A percentile compares a stretch with the other conserved stretches of the same genome.
These are phyloP conservation scores for Sphaeridia pumilis DNA, from an alignment of 2,888 invertebrate species.

Conservation along the genomic window DNA sequence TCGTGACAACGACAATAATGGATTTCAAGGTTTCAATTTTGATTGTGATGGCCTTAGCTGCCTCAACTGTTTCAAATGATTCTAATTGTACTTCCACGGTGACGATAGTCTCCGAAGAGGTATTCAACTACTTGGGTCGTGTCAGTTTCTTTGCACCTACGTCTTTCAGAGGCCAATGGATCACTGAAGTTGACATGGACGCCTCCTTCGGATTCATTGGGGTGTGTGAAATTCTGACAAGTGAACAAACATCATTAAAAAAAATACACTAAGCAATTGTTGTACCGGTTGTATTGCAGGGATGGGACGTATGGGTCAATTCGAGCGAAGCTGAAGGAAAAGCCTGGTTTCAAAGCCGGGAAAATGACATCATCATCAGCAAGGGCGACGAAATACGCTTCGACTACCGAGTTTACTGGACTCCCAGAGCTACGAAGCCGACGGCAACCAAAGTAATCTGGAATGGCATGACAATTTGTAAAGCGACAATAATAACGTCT, in stretches of 20 bases:
- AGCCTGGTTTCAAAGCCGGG: conserved; percentile 1
- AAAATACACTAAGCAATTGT: too few species aligned
- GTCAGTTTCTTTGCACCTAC: conserved; percentile 7
- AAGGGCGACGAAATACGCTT: conserved; percentile 1
- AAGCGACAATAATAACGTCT: background rate
- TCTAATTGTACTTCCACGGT: conserved; percentile 2
- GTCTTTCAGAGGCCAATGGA: conserved; percentile 3
- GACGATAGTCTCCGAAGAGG: background rate
- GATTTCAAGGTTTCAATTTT: too few species aligned
- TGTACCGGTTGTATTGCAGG: conserved; percentile 2
- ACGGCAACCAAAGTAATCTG: conserved; percentile 3
- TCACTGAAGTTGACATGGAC: conserved; percentile 6
- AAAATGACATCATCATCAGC: background rate
- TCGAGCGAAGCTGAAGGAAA: background rate
- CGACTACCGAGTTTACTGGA: conserved; percentile 11
- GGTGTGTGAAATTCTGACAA: conserved; percentile 2
- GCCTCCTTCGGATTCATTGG: conserved; percentile 12
- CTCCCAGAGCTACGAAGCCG: background rate
- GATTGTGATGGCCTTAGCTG: background rate
- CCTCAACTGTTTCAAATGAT: background rate
- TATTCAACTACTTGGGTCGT: conserved; percentile 4
- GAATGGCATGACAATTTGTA: conserved; percentile 1
- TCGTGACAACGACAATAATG: too few species aligned
- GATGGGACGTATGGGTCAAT: conserved; percentile 8
- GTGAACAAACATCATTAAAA: too few species aligned